These are phyloP conservation scores for Papilio aristodemus DNA, from an alignment of 1,140 invertebrate species.

Conservation along the genomic window DNA sequence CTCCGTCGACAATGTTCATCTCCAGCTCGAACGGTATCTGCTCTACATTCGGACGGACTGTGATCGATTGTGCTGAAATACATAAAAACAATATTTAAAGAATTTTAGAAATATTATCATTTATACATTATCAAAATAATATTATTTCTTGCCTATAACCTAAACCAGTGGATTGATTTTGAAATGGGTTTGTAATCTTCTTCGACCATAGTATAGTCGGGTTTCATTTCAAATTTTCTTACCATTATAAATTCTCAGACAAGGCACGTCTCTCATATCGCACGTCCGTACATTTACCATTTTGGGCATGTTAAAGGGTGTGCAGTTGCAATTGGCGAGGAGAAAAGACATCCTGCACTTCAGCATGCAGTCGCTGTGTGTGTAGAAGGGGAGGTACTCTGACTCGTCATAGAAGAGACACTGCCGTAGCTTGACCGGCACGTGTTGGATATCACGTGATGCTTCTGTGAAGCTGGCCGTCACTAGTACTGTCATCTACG, in stretches of 20 bases:
- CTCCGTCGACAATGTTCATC: conserved; percentile 59
- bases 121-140: no score
- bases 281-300: conserved; percentile 69
- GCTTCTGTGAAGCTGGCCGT: conserved; percentile 67
- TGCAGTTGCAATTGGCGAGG: conserved; percentile 77
- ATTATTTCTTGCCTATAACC: no score
- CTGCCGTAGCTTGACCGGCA: conserved; percentile 55
- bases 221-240: conserved; percentile 22
- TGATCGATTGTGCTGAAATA: conserved; percentile 64
- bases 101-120: neutral
- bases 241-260: conserved; percentile 65
- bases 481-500: conserved; percentile 67
- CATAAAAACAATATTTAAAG: neutral
- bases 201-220: neutral
- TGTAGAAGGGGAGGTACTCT: conserved; percentile 64
- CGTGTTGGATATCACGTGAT: conserved; percentile 70
- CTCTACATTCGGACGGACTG: conserved; percentile 58
- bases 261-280: conserved; percentile 67
- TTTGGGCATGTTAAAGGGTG: conserved; percentile 80
- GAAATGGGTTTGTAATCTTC: no score
- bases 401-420: conserved; percentile 78
- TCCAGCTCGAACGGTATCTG: conserved; percentile 57
- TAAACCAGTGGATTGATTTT: no score
- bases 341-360: conserved; percentile 80
- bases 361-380: conserved; percentile 79